These are phyloP conservation scores for Acanthopleura granulata DNA, from an alignment of 2,888 invertebrate genomes.

Conservation along the genomic window DNA sequence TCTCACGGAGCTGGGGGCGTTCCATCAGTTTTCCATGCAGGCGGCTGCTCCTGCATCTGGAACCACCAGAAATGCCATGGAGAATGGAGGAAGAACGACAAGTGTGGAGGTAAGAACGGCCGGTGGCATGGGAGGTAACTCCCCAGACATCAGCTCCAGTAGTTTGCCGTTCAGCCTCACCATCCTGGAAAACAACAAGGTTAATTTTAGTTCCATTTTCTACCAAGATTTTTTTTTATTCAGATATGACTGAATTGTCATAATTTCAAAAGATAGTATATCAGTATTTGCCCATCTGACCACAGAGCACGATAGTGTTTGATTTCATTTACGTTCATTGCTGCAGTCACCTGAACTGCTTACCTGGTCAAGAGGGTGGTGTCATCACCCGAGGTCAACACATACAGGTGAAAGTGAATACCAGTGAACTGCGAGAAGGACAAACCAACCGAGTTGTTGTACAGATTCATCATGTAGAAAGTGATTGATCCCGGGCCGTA, in stretches of 20 bases:
- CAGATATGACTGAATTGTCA: no score
- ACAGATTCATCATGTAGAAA: conserved; percentile 30
- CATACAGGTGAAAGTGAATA: background rate
- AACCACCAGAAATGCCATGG: background rate
- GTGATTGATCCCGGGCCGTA: conserved; percentile 29
- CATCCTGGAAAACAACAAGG: background rate
- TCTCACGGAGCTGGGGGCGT: no score
- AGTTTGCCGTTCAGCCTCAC: background rate
- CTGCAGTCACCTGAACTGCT: background rate
- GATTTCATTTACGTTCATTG: no score
- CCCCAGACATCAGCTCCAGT: background rate
- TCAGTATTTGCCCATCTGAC: no score
- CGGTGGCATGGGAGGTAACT: conserved; percentile 3
- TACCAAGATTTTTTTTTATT: no score
- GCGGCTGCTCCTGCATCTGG: background rate
- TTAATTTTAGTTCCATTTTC: no score
- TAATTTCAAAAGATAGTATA: no score
- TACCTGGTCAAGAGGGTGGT: background rate
- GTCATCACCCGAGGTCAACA: background rate
- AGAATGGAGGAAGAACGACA: background rate
- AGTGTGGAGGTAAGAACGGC: background rate
- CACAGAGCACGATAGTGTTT: no score
- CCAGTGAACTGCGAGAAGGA: background rate
- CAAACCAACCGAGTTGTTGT: background rate
- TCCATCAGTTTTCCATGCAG: background rate